Evolutionary conservation across 2,888 invertebrate genomes (phyloP).

Genomic region (Cerceris ruficornis): DNA sequence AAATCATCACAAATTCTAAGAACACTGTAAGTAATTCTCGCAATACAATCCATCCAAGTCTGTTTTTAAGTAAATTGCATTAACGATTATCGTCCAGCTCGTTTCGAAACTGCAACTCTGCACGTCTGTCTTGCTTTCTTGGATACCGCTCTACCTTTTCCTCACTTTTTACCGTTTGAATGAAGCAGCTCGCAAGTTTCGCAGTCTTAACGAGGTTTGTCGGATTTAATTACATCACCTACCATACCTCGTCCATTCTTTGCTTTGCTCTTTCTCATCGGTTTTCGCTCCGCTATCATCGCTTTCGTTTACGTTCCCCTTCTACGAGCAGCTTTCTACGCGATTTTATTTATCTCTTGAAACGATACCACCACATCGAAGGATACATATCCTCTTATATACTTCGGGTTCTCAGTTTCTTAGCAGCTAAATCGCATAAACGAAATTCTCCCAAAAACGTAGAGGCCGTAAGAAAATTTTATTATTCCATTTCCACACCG

Average conservation of each 20-base stretch:
- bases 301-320: constrained; percentile 14
- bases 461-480: background rate
- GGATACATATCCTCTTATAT: background rate
- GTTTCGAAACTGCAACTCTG: constrained; percentile 16
- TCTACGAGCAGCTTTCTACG: background rate
- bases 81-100: background rate
- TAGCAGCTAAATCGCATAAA: no score
- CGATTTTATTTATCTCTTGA: background rate
- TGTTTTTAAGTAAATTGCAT: constrained; percentile 51
- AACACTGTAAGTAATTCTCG: background rate
- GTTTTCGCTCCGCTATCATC: constrained; percentile 21
- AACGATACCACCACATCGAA: background rate
- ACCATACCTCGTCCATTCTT: constrained; percentile 21
- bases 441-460: no score
- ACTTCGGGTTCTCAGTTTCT: no score
- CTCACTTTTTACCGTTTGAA: constrained; percentile 3
- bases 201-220: constrained; percentile 38
- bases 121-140: constrained; percentile 13
- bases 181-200: constrained; percentile 8
- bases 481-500: no score
- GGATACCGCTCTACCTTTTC: background rate
- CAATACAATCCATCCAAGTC: constrained; percentile 11
- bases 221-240: constrained; percentile 53
- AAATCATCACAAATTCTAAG: background rate
- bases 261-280: constrained; percentile 16